Evolutionary conservation across 2,888 invertebrate genomes (phyloP).

Genomic region (Dynastes grantii): DNA sequence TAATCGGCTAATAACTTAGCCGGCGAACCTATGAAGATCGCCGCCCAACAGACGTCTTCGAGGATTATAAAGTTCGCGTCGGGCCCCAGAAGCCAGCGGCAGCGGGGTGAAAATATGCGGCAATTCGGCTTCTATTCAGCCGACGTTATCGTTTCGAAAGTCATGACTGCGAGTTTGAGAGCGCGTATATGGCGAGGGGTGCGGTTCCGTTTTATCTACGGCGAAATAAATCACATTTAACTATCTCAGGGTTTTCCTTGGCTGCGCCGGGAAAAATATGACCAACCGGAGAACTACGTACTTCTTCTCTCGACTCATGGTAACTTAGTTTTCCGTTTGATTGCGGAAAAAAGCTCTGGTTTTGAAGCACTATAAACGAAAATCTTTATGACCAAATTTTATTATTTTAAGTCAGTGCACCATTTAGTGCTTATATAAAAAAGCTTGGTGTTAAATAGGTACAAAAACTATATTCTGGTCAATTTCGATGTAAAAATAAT

Average conservation of each 20-base stretch:
- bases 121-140: not conserved
- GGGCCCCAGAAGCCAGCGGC: not conserved
- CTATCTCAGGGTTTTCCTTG: conserved; percentile 54
- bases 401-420: too few species aligned
- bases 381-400: too few species aligned
- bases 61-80: conserved; percentile 25
- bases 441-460: too few species aligned
- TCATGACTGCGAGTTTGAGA: not conserved
- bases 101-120: conserved; percentile 10
- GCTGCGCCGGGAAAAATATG: conserved; percentile 64
- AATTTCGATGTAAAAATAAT: too few species aligned
- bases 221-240: conserved; percentile 69
- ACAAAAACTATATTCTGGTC: too few species aligned
- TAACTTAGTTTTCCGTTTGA: conserved; percentile 46
- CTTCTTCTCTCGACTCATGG: conserved; percentile 58
- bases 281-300: conserved; percentile 60
- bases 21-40: conserved; percentile 9
- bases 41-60: conserved; percentile 19
- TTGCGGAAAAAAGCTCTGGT: not conserved
- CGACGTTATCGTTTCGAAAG: conserved; percentile 33
- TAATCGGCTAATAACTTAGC: conserved; percentile 36
- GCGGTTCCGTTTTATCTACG: conserved; percentile 59
- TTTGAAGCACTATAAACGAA: not conserved
- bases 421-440: too few species aligned
- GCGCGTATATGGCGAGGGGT: conserved; percentile 7